A percentile compares a stretch with the other conserved stretches of the same genome.
These are phyloP conservation scores for Drosophila simulans DNA, from an alignment of 1,140 invertebrate genomes.

Conservation along the genomic window DNA sequence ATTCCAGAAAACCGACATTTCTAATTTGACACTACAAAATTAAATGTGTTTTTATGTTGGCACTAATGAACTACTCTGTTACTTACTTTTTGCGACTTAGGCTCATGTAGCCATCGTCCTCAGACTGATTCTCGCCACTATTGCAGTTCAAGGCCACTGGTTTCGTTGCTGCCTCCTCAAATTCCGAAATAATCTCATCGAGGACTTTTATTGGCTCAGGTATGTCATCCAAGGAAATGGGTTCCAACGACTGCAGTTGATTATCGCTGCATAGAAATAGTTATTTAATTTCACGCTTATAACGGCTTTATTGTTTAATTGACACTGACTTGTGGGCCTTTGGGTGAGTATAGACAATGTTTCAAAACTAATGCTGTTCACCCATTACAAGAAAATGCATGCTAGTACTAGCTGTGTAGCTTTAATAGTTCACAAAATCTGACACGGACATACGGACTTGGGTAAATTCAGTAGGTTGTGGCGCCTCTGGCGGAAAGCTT, in stretches of 20 bases:
- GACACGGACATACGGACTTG: no score
- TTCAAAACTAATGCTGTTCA: no score
- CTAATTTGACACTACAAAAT: no score
- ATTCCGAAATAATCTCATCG: constrained; percentile 94
- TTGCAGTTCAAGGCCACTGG: constrained; percentile 78
- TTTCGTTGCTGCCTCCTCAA: constrained; percentile 89
- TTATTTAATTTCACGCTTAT: background rate
- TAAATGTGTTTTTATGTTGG: background rate
- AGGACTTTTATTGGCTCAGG: constrained; percentile 91
- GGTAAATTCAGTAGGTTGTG: no score
- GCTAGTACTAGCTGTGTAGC: no score
- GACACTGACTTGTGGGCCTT: no score
- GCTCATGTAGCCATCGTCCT: constrained; percentile 95
- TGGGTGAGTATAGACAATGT: no score
- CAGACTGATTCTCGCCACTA: constrained; percentile 92
- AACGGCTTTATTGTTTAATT: no score
- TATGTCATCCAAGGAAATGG: constrained; percentile 77
- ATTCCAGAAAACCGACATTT: no score
- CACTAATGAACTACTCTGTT: background rate
- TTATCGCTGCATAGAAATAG: constrained; percentile 49
- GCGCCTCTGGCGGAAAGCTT: no score
- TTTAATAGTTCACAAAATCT: no score
- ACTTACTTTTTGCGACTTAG: constrained; percentile 91
- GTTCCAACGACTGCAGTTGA: constrained; percentile 62
- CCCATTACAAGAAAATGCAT: no score